phyloP scores from a whole-genome alignment of 2,888 invertebrate genomes.

The Cephus sareptanus region DNA sequence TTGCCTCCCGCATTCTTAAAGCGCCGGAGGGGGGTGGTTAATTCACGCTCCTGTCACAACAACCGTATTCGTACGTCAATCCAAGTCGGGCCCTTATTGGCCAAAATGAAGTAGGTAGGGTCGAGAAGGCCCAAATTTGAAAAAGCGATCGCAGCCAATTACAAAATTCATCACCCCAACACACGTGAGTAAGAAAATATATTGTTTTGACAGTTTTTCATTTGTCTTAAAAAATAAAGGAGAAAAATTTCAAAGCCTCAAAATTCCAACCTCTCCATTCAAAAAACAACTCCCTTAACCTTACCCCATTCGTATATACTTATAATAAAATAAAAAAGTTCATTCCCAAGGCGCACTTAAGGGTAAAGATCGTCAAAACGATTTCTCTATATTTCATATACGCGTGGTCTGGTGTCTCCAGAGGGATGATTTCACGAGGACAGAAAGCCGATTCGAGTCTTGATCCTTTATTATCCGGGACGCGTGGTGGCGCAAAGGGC shows the following conservation, averaged over 20 bases:
- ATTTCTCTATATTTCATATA: background rate
- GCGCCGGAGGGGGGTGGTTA: slow-evolving; percentile 31
- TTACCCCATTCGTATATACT: no score
- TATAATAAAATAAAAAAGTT: no score
- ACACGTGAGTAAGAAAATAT: no score
- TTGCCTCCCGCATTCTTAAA: slow-evolving; percentile 35
- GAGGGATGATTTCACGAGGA: slow-evolving; percentile 8
- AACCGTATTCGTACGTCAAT: slow-evolving; percentile 57
- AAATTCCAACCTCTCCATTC: no score
- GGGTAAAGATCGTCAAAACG: background rate
- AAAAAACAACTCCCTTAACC: no score
- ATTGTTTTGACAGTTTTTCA: no score
- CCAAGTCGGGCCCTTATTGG: slow-evolving; percentile 28
- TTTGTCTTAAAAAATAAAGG: no score
- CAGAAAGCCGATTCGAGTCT: slow-evolving; percentile 35
- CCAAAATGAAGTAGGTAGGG: slow-evolving; percentile 19
- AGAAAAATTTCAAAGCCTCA: no score
- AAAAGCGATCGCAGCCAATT: no score
- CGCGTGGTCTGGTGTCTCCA: background rate
- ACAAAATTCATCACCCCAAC: no score
- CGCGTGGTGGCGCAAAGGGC: slow-evolving; percentile 11
- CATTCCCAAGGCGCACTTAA: background rate
- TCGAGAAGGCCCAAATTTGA: background rate
- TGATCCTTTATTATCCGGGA: slow-evolving; percentile 25
- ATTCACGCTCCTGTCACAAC: slow-evolving; percentile 57